phyloP scores from a whole-genome alignment of 1,140 invertebrate species.

The Batillaria attramentaria region DNA sequence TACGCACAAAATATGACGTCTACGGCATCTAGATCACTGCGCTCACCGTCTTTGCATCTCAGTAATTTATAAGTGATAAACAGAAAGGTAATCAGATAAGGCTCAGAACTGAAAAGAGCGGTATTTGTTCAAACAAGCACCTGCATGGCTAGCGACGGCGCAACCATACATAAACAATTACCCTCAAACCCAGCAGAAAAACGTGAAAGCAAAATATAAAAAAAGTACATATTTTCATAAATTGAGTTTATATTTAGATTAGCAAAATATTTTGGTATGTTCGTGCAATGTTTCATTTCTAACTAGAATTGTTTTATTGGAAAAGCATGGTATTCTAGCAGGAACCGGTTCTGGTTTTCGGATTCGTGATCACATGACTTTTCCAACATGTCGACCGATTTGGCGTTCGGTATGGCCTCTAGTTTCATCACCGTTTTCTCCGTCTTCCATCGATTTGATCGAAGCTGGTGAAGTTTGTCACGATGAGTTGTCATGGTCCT shows the following conservation, averaged over 20 bases:
- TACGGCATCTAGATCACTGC: no score
- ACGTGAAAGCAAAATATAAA: not conserved
- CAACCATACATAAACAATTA: constrained; percentile 33
- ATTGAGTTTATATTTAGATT: not conserved
- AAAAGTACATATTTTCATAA: constrained; percentile 1
- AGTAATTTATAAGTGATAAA: no score
- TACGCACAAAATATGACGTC: no score
- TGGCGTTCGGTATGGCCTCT: constrained; percentile 61
- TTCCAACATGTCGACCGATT: constrained; percentile 69
- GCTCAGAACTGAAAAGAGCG: not conserved
- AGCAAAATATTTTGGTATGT: not conserved
- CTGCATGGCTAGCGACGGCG: constrained; percentile 22
- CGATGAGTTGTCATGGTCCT: no score
- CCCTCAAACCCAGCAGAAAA: not conserved
- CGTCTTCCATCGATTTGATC: no score
- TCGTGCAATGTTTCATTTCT: not conserved
- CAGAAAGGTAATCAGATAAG: no score
- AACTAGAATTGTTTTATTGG: not conserved
- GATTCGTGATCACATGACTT: constrained; percentile 64
- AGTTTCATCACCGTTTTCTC: not conserved
- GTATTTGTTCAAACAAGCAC: constrained; percentile 9
- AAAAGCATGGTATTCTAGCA: no score
- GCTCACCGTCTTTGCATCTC: no score
- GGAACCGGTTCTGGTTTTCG: not conserved
- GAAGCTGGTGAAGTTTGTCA: no score